Evolutionary conservation across 92 coral and sea anemone species (phyloP).

Genomic region (Umimayanthus chanpuru): DNA sequence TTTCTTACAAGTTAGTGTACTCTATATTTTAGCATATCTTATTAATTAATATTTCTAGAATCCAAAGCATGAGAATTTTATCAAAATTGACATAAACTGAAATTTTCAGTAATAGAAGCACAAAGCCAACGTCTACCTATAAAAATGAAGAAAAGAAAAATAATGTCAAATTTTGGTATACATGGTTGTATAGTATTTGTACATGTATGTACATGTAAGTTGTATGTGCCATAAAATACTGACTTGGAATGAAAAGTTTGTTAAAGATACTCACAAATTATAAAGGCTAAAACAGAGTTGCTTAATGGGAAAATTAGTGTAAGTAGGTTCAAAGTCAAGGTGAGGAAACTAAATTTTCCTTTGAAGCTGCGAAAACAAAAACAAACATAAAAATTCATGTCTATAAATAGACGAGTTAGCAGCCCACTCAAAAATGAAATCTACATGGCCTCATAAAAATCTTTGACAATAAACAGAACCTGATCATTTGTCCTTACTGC

Average conservation of each 20-base stretch:
- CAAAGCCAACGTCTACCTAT: background rate
- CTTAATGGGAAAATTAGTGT: background rate
- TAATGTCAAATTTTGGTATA: background rate
- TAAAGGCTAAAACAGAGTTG: background rate
- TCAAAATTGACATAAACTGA: too few relatives aligned
- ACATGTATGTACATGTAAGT: too few relatives aligned
- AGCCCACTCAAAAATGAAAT: background rate
- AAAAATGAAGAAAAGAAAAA: background rate
- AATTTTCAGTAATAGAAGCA: too few relatives aligned
- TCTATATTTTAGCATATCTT: too few relatives aligned
- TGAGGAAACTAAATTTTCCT: background rate
- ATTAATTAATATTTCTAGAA: too few relatives aligned
- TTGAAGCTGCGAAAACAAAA: background rate
- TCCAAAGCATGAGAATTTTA: too few relatives aligned
- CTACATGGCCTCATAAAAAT: background rate
- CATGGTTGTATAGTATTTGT: background rate
- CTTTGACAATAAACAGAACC: background rate
- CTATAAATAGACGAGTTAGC: background rate
- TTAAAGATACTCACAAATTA: background rate
- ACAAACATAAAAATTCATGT: background rate
- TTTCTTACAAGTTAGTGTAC: too few relatives aligned
- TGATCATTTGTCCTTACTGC: background rate
- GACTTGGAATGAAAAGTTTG: background rate
- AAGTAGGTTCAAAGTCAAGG: background rate
- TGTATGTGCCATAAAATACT: background rate